Percentiles rank a stretch among this genome's conserved stretches.
These are phyloP conservation scores for Glaucopsyche alexis DNA, from an alignment of 2,888 invertebrate genomes.

Conservation along the genomic window DNA sequence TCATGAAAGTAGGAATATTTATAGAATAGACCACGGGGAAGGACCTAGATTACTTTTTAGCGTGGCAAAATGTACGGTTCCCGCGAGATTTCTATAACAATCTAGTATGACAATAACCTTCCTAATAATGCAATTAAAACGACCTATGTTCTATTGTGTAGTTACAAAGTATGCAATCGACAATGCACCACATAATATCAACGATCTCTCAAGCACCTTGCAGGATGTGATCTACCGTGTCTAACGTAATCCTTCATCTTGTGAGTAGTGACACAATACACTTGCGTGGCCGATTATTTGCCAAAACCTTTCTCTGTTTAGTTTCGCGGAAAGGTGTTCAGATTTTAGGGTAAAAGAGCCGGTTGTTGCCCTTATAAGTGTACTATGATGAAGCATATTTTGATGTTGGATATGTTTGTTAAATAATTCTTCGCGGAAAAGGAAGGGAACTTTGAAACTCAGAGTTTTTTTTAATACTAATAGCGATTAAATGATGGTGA, in stretches of 20 bases:
- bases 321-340: conserved; percentile 61
- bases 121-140: no score
- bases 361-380: conserved; percentile 28
- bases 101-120: neutral
- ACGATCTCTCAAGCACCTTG: conserved; percentile 48
- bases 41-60: no score
- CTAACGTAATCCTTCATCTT: conserved; percentile 45
- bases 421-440: neutral
- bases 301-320: conserved; percentile 60
- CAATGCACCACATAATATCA: neutral
- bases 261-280: conserved; percentile 51
- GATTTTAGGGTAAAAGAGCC: conserved; percentile 50
- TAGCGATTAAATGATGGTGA: no score
- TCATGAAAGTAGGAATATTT: no score
- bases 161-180: neutral
- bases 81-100: neutral
- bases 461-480: no score
- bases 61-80: no score
- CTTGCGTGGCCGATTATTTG: conserved; percentile 70
- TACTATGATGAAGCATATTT: neutral
- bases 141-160: no score
- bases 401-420: neutral
- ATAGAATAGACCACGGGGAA: no score
- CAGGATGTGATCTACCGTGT: conserved; percentile 39
- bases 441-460: no score